A percentile compares a stretch with the other conserved stretches of the same genome.
Conservation (phyloP, 2,888 invertebrate genomes). For the Leptopilina myrica region DNA sequence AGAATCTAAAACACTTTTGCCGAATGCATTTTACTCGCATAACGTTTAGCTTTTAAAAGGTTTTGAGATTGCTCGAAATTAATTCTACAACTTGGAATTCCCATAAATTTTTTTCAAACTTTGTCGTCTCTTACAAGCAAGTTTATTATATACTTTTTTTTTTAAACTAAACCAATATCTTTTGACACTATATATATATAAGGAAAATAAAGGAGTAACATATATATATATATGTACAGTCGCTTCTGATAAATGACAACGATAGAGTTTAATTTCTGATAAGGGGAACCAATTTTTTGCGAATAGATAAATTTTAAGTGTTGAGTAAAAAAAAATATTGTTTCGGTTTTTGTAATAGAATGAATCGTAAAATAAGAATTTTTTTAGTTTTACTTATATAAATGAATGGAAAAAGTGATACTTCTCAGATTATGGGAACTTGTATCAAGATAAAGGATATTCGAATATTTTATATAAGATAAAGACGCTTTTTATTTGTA, state of each 20-base stretch:
- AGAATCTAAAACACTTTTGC: constrained; percentile 37
- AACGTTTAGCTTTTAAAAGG: constrained; percentile 39
- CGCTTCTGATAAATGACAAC: constrained; percentile 2
- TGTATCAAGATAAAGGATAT: no score
- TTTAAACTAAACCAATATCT: not conserved
- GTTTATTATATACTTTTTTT: not conserved
- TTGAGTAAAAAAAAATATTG: not conserved
- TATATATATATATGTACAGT: not conserved
- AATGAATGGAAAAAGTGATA: no score
- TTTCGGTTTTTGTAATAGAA: not conserved
- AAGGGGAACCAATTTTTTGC: constrained; percentile 1
- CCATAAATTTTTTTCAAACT: not conserved
- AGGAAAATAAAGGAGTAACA: not conserved
- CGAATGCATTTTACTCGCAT: constrained; percentile 37
- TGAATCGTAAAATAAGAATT: not conserved
- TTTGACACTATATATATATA: not conserved
- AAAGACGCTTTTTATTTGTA: no score
- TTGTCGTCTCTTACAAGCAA: not conserved
- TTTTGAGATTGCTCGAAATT: constrained; percentile 28
- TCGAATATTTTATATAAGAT: no score
- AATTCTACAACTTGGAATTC: constrained; percentile 34
- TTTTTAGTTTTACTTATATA: no score
- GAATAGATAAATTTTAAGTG: not conserved
- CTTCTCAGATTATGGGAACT: no score
- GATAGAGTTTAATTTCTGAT: constrained; percentile 19